Conservation (phyloP, 2,113 vertebrate species). For the Gorsachius goisagi region DNA sequence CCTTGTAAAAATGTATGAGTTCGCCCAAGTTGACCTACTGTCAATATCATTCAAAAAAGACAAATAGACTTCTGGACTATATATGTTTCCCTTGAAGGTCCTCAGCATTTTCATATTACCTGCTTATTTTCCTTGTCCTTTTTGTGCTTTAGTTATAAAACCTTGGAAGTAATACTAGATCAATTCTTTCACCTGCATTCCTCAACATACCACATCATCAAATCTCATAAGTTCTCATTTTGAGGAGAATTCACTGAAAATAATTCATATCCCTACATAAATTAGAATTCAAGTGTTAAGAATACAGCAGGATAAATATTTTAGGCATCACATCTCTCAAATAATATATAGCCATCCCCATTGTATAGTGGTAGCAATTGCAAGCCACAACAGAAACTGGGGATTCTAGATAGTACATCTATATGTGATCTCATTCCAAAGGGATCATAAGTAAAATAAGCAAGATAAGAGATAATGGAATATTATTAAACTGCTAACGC, state of each 20-base stretch:
- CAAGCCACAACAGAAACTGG: not conserved
- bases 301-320: not conserved
- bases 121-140: not conserved
- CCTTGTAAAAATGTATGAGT: conserved; percentile 63
- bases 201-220: not conserved
- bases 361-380: not conserved
- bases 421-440: not conserved
- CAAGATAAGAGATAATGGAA: accelerated
- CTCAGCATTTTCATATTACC: not conserved
- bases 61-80: conserved; percentile 7
- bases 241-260: not conserved
- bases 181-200: not conserved
- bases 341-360: not conserved
- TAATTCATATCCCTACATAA: not conserved
- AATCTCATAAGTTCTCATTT: not conserved
- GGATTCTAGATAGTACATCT: not conserved
- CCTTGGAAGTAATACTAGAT: not conserved
- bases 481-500: not conserved
- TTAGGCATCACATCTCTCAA: not conserved
- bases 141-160: not conserved
- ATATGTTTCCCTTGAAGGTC: conserved; percentile 6
- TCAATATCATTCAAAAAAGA: conserved; percentile 43
- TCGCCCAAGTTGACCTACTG: conserved; percentile 35
- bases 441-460: not conserved
- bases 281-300: not conserved